These are phyloP conservation scores for Buceros bicornis DNA, from an alignment of 2,797 vertebrate genomes.

Conservation along the genomic window DNA sequence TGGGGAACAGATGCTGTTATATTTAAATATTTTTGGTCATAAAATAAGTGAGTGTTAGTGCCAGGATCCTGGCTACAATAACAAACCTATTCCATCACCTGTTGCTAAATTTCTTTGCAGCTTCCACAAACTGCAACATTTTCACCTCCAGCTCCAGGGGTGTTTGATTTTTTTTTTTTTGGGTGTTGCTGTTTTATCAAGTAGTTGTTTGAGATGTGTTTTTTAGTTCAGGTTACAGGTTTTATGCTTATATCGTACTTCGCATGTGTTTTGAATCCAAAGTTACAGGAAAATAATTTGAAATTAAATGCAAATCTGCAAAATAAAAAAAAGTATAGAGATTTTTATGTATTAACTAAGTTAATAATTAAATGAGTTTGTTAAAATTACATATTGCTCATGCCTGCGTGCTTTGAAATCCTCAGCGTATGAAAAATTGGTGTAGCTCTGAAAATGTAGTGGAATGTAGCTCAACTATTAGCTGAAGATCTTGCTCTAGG, in stretches of 20 bases:
- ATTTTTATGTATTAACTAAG: not conserved
- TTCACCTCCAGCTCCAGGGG: not conserved
- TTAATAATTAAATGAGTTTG: not conserved
- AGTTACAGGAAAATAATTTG: not conserved
- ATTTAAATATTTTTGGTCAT: not conserved
- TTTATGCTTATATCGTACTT: not conserved
- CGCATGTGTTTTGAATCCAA: not conserved
- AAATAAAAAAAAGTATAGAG: not conserved
- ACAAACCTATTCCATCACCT: not conserved
- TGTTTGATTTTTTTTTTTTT: not conserved
- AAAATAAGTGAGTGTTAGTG: not conserved
- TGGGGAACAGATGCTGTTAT: not conserved
- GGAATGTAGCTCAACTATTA: not conserved
- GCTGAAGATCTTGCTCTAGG: not conserved
- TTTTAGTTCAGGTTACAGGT: not conserved
- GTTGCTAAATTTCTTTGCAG: not conserved
- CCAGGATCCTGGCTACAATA: not conserved
- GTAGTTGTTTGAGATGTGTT: not conserved
- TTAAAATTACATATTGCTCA: not conserved
- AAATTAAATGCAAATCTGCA: not conserved
- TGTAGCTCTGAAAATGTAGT: not conserved
- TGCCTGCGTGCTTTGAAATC: not conserved
- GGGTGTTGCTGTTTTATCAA: not conserved
- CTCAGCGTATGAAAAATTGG: not conserved
- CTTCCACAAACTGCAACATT: not conserved